These are phyloP conservation scores for Zosterops borbonicus DNA, from an alignment of 2,113 vertebrate genomes.

Conservation along the genomic window DNA sequence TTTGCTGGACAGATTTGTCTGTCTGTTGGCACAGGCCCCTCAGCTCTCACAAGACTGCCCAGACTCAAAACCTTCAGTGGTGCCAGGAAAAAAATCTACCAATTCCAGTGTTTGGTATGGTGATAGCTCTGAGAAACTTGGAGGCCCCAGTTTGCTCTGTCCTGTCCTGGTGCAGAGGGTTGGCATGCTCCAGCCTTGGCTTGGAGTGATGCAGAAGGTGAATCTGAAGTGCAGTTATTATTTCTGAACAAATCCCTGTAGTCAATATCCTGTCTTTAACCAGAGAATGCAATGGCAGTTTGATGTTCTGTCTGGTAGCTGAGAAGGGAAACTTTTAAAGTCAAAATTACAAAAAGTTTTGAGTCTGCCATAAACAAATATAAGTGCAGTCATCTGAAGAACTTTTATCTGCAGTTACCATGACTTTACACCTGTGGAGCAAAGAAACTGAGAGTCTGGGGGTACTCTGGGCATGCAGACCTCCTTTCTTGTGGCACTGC, in stretches of 20 bases:
- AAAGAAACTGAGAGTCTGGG: not conserved
- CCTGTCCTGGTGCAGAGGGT: not conserved
- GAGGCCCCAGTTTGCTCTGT: not conserved
- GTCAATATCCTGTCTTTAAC: not conserved
- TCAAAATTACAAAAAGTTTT: not conserved
- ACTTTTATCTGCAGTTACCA: not conserved
- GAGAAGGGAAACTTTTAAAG: not conserved
- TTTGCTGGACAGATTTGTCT: not conserved
- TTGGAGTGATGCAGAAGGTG: not conserved
- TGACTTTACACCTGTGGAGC: not conserved
- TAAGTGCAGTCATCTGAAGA: not conserved
- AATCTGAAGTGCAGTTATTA: not conserved
- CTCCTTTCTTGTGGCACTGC: not conserved
- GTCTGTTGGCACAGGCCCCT: not conserved
- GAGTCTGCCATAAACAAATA: not conserved
- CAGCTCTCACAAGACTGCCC: not conserved
- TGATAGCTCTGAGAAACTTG: not conserved
- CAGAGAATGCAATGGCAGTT: not conserved
- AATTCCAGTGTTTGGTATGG: not conserved
- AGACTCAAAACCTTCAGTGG: not conserved
- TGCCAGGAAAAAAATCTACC: not conserved
- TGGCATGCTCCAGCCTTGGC: not conserved
- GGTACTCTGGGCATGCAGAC: not conserved
- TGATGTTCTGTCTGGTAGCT: rapidly evolving
- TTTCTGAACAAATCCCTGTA: not conserved